Evolutionary conservation across 2,113 vertebrate species (phyloP).

Genomic region (Ailuropoda melanoleuca): DNA sequence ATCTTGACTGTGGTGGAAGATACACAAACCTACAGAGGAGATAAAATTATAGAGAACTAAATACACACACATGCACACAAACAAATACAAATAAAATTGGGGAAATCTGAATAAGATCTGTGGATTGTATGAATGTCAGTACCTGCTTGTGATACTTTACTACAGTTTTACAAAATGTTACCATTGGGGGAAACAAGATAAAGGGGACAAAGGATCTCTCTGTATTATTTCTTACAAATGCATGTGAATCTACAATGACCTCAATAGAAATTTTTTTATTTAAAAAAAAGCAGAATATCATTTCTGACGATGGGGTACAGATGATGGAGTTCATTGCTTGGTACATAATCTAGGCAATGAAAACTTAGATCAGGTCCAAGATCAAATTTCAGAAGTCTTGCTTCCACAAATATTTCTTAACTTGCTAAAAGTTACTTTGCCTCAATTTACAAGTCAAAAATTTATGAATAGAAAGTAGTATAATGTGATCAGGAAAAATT

Average conservation of each 20-base stretch:
- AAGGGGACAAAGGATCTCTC: background rate
- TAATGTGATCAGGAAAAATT: background rate
- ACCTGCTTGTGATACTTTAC: background rate
- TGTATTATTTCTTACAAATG: background rate
- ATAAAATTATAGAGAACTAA: background rate
- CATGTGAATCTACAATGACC: background rate
- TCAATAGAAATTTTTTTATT: background rate
- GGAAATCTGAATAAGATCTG: background rate
- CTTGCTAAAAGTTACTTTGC: background rate
- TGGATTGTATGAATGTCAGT: background rate
- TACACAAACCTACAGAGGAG: background rate
- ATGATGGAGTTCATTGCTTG: background rate
- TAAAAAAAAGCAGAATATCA: background rate
- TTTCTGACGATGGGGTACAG: background rate
- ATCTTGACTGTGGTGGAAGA: background rate
- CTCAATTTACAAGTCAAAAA: conserved; percentile 11
- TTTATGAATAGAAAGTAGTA: background rate
- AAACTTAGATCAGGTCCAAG: background rate
- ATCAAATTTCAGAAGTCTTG: background rate
- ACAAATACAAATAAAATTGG: background rate
- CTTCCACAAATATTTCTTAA: conserved; percentile 18
- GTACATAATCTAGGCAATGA: background rate
- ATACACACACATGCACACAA: background rate
- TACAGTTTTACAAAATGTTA: background rate
- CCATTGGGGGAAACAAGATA: background rate